Percentiles rank a stretch among this genome's conserved stretches.
Evolutionary conservation across 2,888 invertebrate genomes (phyloP).

Genomic region (Cinara cedri): DNA sequence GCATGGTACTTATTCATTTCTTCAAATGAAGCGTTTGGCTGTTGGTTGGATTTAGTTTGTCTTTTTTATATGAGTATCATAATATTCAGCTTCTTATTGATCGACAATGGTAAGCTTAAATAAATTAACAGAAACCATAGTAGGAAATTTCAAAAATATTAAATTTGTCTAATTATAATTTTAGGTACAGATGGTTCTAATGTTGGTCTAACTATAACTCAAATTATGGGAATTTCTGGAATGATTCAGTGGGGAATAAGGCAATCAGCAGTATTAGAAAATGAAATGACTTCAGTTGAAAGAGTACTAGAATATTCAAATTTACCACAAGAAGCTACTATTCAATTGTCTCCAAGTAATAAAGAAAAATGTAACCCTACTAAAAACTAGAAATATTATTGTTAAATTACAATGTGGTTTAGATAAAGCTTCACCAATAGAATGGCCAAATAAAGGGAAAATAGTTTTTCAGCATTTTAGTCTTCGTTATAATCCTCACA

Average conservation of each 20-base stretch:
- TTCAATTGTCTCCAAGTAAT: conserved; percentile 60
- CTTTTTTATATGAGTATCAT: background rate
- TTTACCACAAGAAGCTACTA: conserved; percentile 68
- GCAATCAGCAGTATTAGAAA: conserved; percentile 87
- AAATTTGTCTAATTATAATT: too few relatives aligned
- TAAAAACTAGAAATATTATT: background rate
- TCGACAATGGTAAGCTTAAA: background rate
- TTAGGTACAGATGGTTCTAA: too few relatives aligned
- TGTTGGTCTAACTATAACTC: conserved; percentile 76
- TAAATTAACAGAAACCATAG: background rate
- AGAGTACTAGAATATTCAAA: conserved; percentile 81
- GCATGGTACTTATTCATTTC: too few relatives aligned
- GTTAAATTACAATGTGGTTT: conserved; percentile 61
- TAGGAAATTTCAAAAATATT: too few relatives aligned
- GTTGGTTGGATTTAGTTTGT: too few relatives aligned
- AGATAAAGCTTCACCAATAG: conserved; percentile 63
- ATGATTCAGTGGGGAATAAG: conserved; percentile 90
- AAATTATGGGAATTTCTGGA: conserved; percentile 79
- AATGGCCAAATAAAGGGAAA: conserved; percentile 77
- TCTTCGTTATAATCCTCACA: conserved; percentile 75
- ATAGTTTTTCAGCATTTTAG: conserved; percentile 73
- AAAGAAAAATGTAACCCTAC: background rate
- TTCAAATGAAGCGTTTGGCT: too few relatives aligned
- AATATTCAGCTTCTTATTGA: background rate
- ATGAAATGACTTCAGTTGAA: conserved; percentile 90